Evolutionary conservation across 2,888 invertebrate genomes (phyloP).

Genomic region (Xylocampa areola): DNA sequence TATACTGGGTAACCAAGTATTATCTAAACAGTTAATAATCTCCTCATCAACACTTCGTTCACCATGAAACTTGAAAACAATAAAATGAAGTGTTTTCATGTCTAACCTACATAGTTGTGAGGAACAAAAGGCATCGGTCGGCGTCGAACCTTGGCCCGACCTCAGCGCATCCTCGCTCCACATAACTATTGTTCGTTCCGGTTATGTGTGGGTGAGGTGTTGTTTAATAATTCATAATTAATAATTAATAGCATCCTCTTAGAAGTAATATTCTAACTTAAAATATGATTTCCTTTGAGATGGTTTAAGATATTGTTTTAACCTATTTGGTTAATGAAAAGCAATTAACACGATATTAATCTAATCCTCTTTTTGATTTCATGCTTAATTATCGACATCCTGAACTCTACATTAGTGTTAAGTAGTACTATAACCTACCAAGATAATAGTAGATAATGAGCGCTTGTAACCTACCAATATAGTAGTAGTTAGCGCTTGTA

Average conservation of each 20-base stretch:
- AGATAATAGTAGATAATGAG: no score
- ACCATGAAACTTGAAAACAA: conserved; percentile 50
- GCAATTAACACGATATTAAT: conserved; percentile 2
- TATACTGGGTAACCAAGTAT: no score
- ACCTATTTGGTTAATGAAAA: background rate
- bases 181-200: conserved; percentile 75
- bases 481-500: no score
- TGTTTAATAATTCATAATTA: conserved; percentile 46
- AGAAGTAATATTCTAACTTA: conserved; percentile 5
- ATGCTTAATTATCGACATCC: background rate
- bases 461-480: no score
- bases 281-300: conserved; percentile 15
- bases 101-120: conserved; percentile 60
- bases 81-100: conserved; percentile 52
- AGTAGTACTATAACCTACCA: no score
- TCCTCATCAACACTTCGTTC: conserved; percentile 10
- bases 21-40: conserved; percentile 4
- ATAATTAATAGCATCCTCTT: conserved; percentile 49
- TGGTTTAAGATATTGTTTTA: conserved; percentile 6
- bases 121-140: conserved; percentile 81
- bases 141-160: conserved; percentile 85
- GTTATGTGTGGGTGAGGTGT: conserved; percentile 47
- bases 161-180: conserved; percentile 87
- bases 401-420: no score
- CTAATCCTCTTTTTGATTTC: no score